These are phyloP conservation scores for Alosa alosa DNA, from an alignment of 2,113 vertebrate species.

Conservation along the genomic window DNA sequence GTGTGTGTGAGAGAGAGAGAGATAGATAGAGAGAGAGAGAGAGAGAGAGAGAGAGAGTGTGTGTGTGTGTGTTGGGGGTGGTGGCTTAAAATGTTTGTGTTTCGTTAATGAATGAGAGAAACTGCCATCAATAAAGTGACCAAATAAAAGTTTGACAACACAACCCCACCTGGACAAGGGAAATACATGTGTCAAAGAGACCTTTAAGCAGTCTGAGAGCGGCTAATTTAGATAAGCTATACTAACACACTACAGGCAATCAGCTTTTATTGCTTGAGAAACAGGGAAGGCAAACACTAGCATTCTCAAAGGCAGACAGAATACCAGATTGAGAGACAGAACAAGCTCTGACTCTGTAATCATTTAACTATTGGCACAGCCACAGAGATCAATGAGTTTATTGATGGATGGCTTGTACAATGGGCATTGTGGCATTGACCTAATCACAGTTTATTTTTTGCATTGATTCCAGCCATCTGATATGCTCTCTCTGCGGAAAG, in stretches of 20 bases:
- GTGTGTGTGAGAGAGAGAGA: neutral
- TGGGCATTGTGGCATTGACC: neutral
- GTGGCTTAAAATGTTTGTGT: neutral
- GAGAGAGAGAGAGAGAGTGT: neutral
- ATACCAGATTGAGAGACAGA: conserved; percentile 37
- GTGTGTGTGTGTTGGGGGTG: neutral
- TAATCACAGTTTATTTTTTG: conserved; percentile 3
- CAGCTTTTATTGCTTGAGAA: conserved; percentile 44
- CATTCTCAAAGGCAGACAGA: conserved; percentile 9
- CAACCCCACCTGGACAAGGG: neutral
- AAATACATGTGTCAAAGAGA: conserved; percentile 16
- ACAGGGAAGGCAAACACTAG: conserved; percentile 49
- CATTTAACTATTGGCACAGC: neutral
- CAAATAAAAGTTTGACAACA: neutral
- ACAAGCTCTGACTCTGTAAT: neutral
- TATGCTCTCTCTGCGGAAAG: neutral
- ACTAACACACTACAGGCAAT: conserved; percentile 51
- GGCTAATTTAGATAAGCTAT: conserved; percentile 57
- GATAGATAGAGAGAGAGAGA: no score
- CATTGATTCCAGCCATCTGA: neutral
- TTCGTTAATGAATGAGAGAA: conserved; percentile 4
- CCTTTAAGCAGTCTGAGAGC: conserved; percentile 25
- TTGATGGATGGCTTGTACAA: neutral
- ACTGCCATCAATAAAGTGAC: neutral
- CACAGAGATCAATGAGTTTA: neutral